Evolutionary conservation across 2,888 invertebrate genomes (phyloP), one percentile per base, ranked within the genome.

Genomic region (Galeopsomyia nigrocyanea): DNA sequence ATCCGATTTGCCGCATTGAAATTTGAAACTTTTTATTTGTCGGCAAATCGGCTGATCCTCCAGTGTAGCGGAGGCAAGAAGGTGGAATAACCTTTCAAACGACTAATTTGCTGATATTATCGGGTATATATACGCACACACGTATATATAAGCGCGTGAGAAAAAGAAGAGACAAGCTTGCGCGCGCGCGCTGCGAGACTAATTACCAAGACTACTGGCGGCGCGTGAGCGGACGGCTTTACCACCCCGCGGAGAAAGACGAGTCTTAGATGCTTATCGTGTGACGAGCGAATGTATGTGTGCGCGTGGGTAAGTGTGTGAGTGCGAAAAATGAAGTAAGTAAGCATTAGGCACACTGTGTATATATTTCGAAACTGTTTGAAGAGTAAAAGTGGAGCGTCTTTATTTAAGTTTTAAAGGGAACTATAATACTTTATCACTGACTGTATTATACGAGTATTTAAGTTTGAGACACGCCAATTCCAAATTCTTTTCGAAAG

Each of bases 71-170:
- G n/a, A n/a, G n/a, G n/a, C n/a, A n/a, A 39, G 39, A 9, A 39
- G n/a, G 26, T 17, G 19, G 17, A 50, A 14, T 46, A 39, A 17
- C 46, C 50, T 39, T 53, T 58, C 17, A 22, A 53, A 57, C 31
- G 19, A 55, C 67, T 71, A 64, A 74, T 74, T 74, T 69, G 70
- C 56, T 16, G 73, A 73, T 73, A 64, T 39, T 49, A 73, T 73
- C 65, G 58, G 56, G 1, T 14, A 16, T 64, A 9, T 46, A 7
- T 64, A n/a, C n/a, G 21, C 51, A 53, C 17, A 16, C 16, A 21
- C 19, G 19, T 14, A 5, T 10, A 13, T 17, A 21, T 17, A 17
- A 3, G 62, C 56, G 68, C 14, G 65, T 61, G 61, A 55, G 47
- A 68, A 65, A 65, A 60, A 65, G 57, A 51, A 47, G 63, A 60